Percentiles rank a stretch among this genome's conserved stretches.
Conservation (phyloP, 2,113 vertebrate genomes). For the Corythornis madagascariensis region DNA sequence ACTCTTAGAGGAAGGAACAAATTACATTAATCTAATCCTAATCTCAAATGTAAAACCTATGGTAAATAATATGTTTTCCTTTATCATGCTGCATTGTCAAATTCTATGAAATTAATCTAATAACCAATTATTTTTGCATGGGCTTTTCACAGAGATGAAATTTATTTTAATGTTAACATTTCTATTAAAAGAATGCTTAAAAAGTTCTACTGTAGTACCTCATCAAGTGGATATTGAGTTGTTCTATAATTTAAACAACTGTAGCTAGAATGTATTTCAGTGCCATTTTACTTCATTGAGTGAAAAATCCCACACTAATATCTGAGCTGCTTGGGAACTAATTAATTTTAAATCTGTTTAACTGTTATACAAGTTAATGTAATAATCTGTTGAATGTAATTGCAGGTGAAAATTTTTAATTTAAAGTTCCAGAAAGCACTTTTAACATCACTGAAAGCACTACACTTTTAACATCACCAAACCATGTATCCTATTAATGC, state of each 20-base stretch:
- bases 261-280: background rate
- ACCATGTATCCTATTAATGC: constrained; percentile 15
- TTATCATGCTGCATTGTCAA: background rate
- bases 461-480: background rate
- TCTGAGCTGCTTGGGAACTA: constrained; percentile 41
- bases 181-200: background rate
- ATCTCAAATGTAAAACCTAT: background rate
- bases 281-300: constrained; percentile 45
- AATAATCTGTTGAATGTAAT: constrained; percentile 54
- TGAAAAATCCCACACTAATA: constrained; percentile 43
- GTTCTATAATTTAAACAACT: constrained; percentile 18
- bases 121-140: background rate
- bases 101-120: background rate
- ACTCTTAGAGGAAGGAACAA: background rate
- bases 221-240: background rate
- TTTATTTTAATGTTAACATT: constrained; percentile 3
- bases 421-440: constrained; percentile 53
- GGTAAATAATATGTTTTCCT: background rate
- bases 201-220: background rate
- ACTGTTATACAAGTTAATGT: constrained; percentile 34
- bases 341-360: constrained; percentile 64
- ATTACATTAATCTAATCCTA: background rate
- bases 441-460: background rate
- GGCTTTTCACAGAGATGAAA: background rate
- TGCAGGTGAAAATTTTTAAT: constrained; percentile 34